A percentile compares a stretch with the other conserved stretches of the same genome.
Conservation (phyloP, 2,113 vertebrate genomes). For the Odobenus rosmarus region DNA sequence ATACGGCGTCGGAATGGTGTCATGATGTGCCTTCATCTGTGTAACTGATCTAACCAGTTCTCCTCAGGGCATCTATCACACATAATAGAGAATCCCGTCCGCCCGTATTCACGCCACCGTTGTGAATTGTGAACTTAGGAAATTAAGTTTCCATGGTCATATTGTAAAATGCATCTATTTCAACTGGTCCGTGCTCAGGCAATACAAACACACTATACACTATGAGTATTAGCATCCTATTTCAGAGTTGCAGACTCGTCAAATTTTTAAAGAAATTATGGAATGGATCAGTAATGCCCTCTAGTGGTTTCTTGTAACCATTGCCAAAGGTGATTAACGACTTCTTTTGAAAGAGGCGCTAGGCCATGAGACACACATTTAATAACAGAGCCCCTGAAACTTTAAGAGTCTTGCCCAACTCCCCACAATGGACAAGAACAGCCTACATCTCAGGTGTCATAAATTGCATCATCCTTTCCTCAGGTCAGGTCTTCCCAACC, state of each 20-base stretch:
- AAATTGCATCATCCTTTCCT: not conserved
- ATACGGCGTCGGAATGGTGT: not conserved
- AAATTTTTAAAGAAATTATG: not conserved
- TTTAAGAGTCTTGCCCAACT: not conserved
- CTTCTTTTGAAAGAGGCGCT: not conserved
- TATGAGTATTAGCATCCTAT: not conserved
- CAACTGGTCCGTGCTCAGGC: not conserved
- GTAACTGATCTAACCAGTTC: not conserved
- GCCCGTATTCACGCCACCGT: not conserved
- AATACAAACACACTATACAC: not conserved
- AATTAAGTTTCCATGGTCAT: not conserved
- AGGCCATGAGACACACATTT: not conserved
- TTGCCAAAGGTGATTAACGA: not conserved
- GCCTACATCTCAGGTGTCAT: not conserved
- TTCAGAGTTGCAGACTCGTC: not conserved
- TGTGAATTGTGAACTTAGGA: not conserved
- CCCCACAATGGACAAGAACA: not conserved
- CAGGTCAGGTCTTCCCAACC: not conserved
- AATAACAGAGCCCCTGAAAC: not conserved
- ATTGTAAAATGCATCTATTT: not conserved
- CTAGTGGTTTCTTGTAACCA: slow-evolving; percentile 34
- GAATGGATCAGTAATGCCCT: not conserved
- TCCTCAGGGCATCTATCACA: not conserved
- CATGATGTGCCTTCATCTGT: not conserved
- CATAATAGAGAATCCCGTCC: not conserved